Percentiles rank a stretch among this genome's conserved stretches.
These are phyloP conservation scores for Porites divaricata DNA, from an alignment of 92 coral and sea anemone species.

Conservation along the genomic window DNA sequence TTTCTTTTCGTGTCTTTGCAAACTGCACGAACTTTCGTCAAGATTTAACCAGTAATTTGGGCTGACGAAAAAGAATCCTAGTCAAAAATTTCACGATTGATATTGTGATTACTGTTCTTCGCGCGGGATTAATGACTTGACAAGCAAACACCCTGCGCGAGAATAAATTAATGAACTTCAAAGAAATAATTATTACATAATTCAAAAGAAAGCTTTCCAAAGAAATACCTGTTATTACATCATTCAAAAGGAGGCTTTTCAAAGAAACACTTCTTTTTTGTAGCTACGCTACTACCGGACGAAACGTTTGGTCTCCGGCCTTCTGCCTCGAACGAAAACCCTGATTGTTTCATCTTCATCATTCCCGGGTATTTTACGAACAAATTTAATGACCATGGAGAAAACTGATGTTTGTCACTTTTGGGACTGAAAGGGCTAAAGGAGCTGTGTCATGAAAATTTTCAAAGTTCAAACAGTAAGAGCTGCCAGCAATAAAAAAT, in stretches of 20 bases:
- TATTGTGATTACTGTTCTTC: neutral
- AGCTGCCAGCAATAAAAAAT: too few species aligned
- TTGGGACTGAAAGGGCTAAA: too few species aligned
- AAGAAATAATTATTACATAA: slow-evolving; percentile 15
- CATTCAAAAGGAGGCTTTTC: neutral
- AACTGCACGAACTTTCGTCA: too few species aligned
- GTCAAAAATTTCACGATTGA: neutral
- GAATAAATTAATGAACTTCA: neutral
- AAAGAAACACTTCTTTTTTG: neutral
- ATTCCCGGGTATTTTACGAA: too few species aligned
- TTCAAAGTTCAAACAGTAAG: too few species aligned
- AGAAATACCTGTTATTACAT: neutral
- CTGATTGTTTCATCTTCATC: too few species aligned
- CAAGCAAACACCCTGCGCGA: neutral
- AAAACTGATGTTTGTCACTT: too few species aligned
- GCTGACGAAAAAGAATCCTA: neutral
- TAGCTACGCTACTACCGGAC: neutral
- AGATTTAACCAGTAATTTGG: neutral
- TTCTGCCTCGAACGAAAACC: too few species aligned
- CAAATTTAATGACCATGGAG: too few species aligned
- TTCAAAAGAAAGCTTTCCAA: neutral
- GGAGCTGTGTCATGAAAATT: too few species aligned
- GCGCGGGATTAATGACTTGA: neutral
- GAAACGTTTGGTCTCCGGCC: too few species aligned
- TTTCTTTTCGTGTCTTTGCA: neutral